These are phyloP conservation scores for Anarrhichthys ocellatus DNA, from an alignment of 2,113 vertebrate species.

Conservation along the genomic window DNA sequence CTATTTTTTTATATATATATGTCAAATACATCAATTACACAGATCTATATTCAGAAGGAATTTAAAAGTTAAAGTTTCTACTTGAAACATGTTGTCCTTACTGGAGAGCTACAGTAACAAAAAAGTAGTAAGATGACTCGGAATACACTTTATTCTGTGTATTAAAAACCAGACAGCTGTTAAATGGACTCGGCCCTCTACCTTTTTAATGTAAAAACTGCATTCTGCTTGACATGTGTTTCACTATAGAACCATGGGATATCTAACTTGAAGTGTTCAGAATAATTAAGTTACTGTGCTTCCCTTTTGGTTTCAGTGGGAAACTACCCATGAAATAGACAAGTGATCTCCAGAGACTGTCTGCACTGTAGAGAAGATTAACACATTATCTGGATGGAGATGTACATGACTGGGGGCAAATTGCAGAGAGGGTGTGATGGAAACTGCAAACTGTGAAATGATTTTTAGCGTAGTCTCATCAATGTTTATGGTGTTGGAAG, in stretches of 20 bases:
- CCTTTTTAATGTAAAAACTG: not conserved
- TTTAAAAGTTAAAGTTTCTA: no score
- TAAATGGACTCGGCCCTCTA: no score
- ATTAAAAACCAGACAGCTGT: no score
- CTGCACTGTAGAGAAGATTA: slow-evolving; percentile 69
- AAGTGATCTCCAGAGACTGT: slow-evolving; percentile 57
- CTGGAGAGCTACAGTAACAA: no score
- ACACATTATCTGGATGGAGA: slow-evolving; percentile 69
- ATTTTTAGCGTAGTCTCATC: slow-evolving; percentile 66
- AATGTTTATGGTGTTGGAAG: slow-evolving; percentile 65
- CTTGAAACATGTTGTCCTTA: no score
- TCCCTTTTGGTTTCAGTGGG: slow-evolving; percentile 57
- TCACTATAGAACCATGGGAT: slow-evolving; percentile 1
- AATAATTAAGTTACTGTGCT: slow-evolving; percentile 57
- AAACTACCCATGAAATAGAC: slow-evolving; percentile 77
- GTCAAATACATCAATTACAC: no score
- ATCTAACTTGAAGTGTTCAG: slow-evolving; percentile 20
- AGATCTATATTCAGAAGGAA: no score
- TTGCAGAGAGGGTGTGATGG: slow-evolving; percentile 57
- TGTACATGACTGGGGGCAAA: slow-evolving; percentile 68
- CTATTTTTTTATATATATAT: no score
- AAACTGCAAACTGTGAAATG: slow-evolving; percentile 75
- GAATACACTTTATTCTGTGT: no score
- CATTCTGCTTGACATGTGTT: slow-evolving; percentile 2
- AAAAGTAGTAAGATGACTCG: no score